Base-by-base conservation (phyloP, 2,888 invertebrate genomes). In the Cabera pusaria region DNA sequence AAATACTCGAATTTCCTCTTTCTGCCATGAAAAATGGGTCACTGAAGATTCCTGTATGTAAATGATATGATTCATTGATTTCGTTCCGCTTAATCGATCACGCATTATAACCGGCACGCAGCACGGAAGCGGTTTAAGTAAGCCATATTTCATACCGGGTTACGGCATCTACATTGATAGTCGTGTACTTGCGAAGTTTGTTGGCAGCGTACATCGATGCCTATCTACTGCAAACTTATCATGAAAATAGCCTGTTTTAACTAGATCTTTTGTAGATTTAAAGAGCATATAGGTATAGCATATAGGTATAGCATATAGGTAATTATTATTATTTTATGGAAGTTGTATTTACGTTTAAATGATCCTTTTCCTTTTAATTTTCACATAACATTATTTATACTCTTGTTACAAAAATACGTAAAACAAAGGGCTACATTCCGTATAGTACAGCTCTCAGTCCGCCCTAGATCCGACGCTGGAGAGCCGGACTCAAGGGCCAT, bases 401-500 rank as follows among this genome's bases (percentile, higher is more conserved):
- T n/a, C 2, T 14, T 14, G 6, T 25, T 16, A 17, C 26, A 21
- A 34, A 28, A 40, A 20, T 25, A 34, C 6, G 6, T 22, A 11
- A 33, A 40, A 34, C 39, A 40, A 24, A 34, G 7, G 14, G 17
- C 24, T 21, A 20, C 9, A 8, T 40, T 28, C 29, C 18, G 16
- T 36, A 19, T 19, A 24, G 29, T 35, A 28, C 14, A 21, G 49
- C 40, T 22, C 49, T 52, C 41, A 39, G 27, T 25, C 27, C 38
- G 52, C 44, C 49, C 52, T 47, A 52, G 52, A 49, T 49, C 37
- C 40, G 19, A 28, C 3, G 14, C 14, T 14, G 14, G 2, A 34
- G 46, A 34, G 49, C 39, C 42, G 45, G 18, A 38, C 37, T 47
- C 35, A 20, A 49, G 49, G 37, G 46, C 44, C 49, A 41, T 52